These are phyloP conservation scores for Diogma glabrata DNA, from an alignment of 2,888 invertebrate species.

Conservation along the genomic window DNA sequence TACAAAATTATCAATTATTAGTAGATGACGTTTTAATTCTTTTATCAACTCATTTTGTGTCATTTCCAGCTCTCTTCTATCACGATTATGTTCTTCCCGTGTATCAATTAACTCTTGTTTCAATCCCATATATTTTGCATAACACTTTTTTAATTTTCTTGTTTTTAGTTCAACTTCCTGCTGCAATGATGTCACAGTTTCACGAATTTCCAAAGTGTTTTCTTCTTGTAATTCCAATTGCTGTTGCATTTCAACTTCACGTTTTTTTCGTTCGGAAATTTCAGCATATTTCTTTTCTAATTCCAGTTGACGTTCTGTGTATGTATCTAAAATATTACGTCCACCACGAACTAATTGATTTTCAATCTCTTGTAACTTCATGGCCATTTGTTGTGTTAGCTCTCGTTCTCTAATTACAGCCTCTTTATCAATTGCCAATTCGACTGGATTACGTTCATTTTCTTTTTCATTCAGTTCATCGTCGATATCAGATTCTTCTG, in stretches of 20 bases:
- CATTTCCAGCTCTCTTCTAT: slow-evolving; percentile 84
- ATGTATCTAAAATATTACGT: slow-evolving; percentile 88
- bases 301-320: slow-evolving; percentile 84
- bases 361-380: slow-evolving; percentile 74
- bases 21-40: slow-evolving; percentile 78
- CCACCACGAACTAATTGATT: slow-evolving; percentile 90
- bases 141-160: slow-evolving; percentile 78
- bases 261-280: slow-evolving; percentile 68
- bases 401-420: slow-evolving; percentile 44
- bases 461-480: slow-evolving; percentile 29
- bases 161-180: slow-evolving; percentile 97
- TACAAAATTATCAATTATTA: slow-evolving; percentile 84
- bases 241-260: slow-evolving; percentile 81
- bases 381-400: slow-evolving; percentile 62
- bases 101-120: slow-evolving; percentile 71
- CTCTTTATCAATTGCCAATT: slow-evolving; percentile 19
- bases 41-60: slow-evolving; percentile 82
- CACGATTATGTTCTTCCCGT: slow-evolving; percentile 79
- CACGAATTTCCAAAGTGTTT: slow-evolving; percentile 77
- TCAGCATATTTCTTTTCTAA: slow-evolving; percentile 75
- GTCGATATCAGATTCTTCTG: slow-evolving; percentile 28
- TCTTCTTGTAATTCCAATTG: slow-evolving; percentile 89
- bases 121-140: slow-evolving; percentile 61
- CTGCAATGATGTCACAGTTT: slow-evolving; percentile 82
- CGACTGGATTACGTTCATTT: slow-evolving; percentile 30